These are phyloP conservation scores for Thalassaphorura encarpata DNA, from an alignment of 1,140 invertebrate genomes.

Conservation along the genomic window DNA sequence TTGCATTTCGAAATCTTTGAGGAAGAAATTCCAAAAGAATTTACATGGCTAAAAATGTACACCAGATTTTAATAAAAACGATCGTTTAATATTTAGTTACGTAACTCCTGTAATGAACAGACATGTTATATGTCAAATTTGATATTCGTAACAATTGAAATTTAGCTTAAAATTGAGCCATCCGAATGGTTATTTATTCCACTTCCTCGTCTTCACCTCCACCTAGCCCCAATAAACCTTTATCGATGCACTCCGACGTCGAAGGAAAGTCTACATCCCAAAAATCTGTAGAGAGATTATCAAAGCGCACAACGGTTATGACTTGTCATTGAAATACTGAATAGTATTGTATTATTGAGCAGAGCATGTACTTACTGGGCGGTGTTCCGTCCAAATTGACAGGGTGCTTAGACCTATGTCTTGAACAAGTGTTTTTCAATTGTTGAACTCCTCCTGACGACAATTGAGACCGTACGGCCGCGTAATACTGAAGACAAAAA, in stretches of 20 bases:
- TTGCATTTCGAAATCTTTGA: neutral
- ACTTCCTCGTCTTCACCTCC: too few species aligned
- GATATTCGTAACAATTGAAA: too few species aligned
- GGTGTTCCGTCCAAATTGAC: neutral
- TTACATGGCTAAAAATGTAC: too few species aligned
- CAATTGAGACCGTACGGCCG: neutral
- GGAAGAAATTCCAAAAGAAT: neutral
- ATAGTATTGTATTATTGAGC: neutral
- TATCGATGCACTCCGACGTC: neutral
- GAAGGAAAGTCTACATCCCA: slow-evolving; percentile 6
- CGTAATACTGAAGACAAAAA: neutral
- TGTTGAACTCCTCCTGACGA: neutral
- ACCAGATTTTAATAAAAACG: too few species aligned
- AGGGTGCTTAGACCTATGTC: slow-evolving; percentile 3
- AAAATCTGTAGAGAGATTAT: neutral
- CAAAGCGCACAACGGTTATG: neutral
- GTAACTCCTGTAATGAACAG: too few species aligned
- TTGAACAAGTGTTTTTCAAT: slow-evolving; percentile 4
- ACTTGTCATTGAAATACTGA: too few species aligned
- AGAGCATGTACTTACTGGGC: neutral
- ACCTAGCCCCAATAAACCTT: neutral
- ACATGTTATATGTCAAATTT: too few species aligned
- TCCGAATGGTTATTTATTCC: too few species aligned
- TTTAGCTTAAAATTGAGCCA: too few species aligned
- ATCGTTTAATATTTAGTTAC: too few species aligned